Evolutionary conservation across 23 tunicate genomes (phyloP).

Genomic region (Ciona savignyi): DNA sequence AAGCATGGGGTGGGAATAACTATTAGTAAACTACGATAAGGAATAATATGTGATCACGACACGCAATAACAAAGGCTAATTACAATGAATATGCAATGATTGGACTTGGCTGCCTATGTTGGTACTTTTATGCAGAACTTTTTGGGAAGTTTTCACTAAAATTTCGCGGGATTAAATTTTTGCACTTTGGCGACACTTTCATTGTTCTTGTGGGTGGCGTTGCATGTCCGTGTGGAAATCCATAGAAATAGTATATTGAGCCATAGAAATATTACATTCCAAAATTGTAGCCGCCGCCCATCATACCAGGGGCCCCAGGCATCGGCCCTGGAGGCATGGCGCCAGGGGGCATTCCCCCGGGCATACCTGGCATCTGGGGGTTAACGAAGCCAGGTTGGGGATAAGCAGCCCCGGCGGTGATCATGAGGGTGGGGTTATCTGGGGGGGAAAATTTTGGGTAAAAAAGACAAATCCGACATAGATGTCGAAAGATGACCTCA

Average conservation of each 20-base stretch:
- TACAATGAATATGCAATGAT: neutral
- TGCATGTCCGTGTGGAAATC: neutral
- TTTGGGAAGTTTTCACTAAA: too few species aligned
- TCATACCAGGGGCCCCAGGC: slow-evolving; percentile 45
- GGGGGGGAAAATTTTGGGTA: neutral
- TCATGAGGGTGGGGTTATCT: slow-evolving; percentile 91
- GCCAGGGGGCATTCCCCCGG: slow-evolving; percentile 23
- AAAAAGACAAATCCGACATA: too few species aligned
- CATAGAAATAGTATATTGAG: neutral
- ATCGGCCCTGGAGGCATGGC: slow-evolving; percentile 10
- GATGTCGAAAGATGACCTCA: too few species aligned
- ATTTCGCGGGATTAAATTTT: too few species aligned
- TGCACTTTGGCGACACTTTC: too few species aligned
- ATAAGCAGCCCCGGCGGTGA: slow-evolving; percentile 83
- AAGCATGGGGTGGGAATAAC: too few species aligned
- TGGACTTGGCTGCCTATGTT: too few species aligned
- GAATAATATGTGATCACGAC: neutral
- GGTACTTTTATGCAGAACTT: too few species aligned
- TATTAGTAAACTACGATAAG: neutral
- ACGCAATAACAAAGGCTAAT: neutral
- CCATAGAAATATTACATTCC: slow-evolving; percentile 24
- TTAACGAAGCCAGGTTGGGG: slow-evolving; percentile 31
- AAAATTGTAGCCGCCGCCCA: slow-evolving; percentile 29
- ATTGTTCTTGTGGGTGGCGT: too few species aligned
- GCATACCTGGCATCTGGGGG: slow-evolving; percentile 32